A percentile compares a stretch with the other conserved stretches of the same genome.
These are phyloP conservation scores for Brassicogethes aeneus DNA, from an alignment of 2,888 invertebrate genomes.

Conservation along the genomic window DNA sequence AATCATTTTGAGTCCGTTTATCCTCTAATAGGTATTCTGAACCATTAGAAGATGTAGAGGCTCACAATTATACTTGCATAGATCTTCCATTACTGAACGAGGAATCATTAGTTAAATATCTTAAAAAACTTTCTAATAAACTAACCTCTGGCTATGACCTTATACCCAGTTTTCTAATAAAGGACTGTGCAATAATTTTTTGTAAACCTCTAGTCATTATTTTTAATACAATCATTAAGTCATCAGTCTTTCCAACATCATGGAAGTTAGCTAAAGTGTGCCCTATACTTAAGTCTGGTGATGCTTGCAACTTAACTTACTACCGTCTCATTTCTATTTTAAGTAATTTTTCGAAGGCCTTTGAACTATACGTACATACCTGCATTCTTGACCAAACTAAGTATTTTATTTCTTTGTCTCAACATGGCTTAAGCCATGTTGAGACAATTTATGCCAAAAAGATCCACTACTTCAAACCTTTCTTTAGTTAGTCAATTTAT, in stretches of 20 bases:
- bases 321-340: conserved; percentile 5
- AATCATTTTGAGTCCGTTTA: conserved; percentile 6
- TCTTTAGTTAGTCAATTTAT: background rate
- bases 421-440: too few relatives aligned
- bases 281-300: conserved; percentile 5
- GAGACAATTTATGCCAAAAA: conserved; percentile 4
- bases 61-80: background rate
- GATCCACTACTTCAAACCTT: conserved; percentile 5
- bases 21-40: background rate
- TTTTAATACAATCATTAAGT: conserved; percentile 3
- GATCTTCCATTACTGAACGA: background rate
- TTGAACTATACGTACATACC: conserved; percentile 2
- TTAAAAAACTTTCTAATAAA: conserved; percentile 1
- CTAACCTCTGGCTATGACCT: background rate
- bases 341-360: conserved; percentile 6
- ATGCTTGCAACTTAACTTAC: conserved; percentile 2
- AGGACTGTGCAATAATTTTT: conserved; percentile 4
- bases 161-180: conserved; percentile 4
- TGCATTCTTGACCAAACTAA: background rate
- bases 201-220: background rate
- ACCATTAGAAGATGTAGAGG: background rate
- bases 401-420: conserved; percentile 1
- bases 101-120: background rate
- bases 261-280: conserved; percentile 3
- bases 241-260: conserved; percentile 1